Evolutionary conservation across 2,888 invertebrate genomes (phyloP), one percentile per base, ranked within the genome.

Genomic region (Ormyrus thymus): DNA sequence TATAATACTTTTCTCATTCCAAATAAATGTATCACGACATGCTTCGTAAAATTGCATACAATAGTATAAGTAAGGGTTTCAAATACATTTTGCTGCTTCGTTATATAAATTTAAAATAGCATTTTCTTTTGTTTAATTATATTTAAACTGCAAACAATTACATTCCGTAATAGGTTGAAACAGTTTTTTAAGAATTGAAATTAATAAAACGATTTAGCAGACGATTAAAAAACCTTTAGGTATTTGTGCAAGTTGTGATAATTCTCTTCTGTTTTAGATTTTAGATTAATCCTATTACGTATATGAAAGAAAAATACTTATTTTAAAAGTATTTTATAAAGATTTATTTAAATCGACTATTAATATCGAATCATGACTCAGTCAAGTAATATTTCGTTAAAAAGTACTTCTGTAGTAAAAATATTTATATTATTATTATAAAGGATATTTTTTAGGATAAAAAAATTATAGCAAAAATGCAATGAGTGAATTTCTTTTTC

Each of bases 201-300:
- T 43, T 61, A 58, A 61, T 62, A 13, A 7, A 61, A 68, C 6
- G n/a, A 6, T 74, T 73, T 69, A 59, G 53, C 56, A 69, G 43
- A 64, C 65, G 48, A 58, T 70, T 56, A 51, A 15, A 6, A 13
- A 61, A n/a, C 13, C 15, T 74, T 9, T 48, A 10, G 43, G 29
- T 48, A 61, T 61, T 62, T 72, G 48, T 72, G 13, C n/a, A 66
- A 55, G 66, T 75, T 70, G 75, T 79, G 65, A 75, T 75, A 78
- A 62, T 69, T 74, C 65, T 71, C 29, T n/a, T 48, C 7, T 13
- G 29, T 58, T 59, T 66, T 46, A 66, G 10, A 64, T 72, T 62
- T 29, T 45, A 72, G 9, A 51, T 61, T 45, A 55, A 55, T 64
- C 15, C 64, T 64, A 64, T 55, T 29, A 56, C 6, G 48, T 51